Base-by-base conservation (phyloP, 2,113 vertebrate genomes). In the Pogonocichla stellata region DNA sequence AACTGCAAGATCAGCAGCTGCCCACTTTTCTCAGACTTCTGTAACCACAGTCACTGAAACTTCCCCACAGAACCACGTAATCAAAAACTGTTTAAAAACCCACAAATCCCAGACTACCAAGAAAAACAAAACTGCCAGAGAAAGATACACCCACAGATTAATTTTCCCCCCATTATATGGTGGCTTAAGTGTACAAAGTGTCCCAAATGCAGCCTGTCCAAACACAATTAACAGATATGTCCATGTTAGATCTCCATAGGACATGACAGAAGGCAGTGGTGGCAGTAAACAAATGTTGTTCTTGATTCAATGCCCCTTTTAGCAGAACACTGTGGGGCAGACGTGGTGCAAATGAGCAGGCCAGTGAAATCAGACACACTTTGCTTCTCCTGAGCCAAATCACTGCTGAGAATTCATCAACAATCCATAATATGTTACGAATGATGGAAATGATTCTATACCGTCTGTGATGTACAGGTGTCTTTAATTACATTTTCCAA, bases 361-460 rank as follows among this genome's bases (percentile, higher is more conserved):
- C 25, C 66, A 31, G 71, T 51, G 66, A 65, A 91, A 86, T 69
- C 54, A 88, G 74, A 82, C 66, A 85, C 50, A 50, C 34, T 87
- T 82, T 15, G 12, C 66, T 73, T 36, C 64, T 72, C 58, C 78
- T 36, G 66, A 92, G 81, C 80, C 87, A 94, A 91, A 82, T 73
- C 87, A 86, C 91, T 92, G 92, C 92, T 95, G 86, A 92, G 91
- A 91, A 84, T 93, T 92, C 83, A 92, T 92, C 93, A 94, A 38
- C 90, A 83, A 86, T 72, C 58, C 67, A 69, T 61, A 90, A 58
- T 22, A 91, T 8, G 45, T 3, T 3, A 72, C 54, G 87, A 88
- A 95, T 22, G 54, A 84, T 80, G 81, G 79, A 94, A 88, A 42
- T 72, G 53, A 75, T 80, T 94, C 74, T 90, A 40, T 82, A 60